phyloP scores from a whole-genome alignment of 2,113 vertebrate species.

The Gasterosteus nipponicus region DNA sequence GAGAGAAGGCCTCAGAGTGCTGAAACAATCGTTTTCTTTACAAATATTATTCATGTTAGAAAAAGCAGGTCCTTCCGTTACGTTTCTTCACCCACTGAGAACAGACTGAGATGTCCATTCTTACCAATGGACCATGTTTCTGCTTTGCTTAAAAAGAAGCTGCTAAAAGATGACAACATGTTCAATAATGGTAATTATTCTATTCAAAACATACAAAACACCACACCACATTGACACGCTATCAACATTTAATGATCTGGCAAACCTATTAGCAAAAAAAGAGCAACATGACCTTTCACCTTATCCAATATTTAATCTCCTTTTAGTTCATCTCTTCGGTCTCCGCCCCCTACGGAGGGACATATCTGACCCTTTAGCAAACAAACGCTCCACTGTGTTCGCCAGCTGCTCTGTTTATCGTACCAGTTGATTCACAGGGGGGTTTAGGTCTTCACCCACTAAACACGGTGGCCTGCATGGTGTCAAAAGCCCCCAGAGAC shows the following conservation, averaged over 20 bases:
- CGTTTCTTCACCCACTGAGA: background rate
- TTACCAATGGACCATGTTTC: background rate
- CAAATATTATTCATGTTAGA: background rate
- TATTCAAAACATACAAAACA: background rate
- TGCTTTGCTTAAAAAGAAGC: background rate
- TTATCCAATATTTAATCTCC: background rate
- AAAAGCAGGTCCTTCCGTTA: background rate
- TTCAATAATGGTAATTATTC: background rate
- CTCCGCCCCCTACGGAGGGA: background rate
- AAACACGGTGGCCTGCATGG: background rate
- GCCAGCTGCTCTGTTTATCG: background rate
- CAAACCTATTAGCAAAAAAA: background rate
- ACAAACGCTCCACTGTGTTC: background rate
- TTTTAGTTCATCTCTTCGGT: background rate
- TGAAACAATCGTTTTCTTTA: background rate
- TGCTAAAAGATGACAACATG: background rate
- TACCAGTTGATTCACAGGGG: background rate
- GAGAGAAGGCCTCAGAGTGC: background rate
- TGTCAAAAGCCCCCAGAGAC: background rate
- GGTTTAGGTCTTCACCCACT: background rate
- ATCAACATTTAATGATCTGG: no score
- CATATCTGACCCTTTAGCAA: background rate
- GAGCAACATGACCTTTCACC: background rate
- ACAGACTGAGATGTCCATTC: background rate
- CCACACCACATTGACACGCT: no score